Base-by-base conservation (phyloP, 2,888 invertebrate genomes). In the Pristionchus maxplancki region DNA sequence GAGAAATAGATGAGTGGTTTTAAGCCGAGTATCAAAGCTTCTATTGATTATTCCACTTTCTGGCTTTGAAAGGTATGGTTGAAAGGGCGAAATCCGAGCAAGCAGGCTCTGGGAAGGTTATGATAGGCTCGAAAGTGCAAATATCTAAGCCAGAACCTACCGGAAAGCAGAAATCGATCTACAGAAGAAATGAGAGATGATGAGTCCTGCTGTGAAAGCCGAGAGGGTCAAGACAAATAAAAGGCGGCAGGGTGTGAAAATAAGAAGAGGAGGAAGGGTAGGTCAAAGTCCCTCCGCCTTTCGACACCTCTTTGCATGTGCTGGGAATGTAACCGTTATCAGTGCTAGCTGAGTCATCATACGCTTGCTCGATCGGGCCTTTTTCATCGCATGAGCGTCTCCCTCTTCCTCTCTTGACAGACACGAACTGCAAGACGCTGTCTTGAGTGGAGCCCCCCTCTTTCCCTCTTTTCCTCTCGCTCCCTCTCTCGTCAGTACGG, bases 141-240 rank as follows among this genome's bases (percentile, higher is more conserved):
- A n/a, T n/a, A 15, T 20, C 50, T 20, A 50, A 50, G 3, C 4
- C 20, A 24, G 9, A 58, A n/a, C 48, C 48, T 13, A 48, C n/a
- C n/a, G 9, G n/a, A 58, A 58, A 50, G 20, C n/a, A n/a, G n/a
- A n/a, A n/a, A 58, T 58, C n/a, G 58, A 58, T 58, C 58, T 24
- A 50, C 50, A n/a, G 37, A 34, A 37, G 37, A 37, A 1, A 15
- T 0, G 24, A 37, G 71, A 37, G n/a, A 24, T n/a, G 71, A 37
- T 31, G 71, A 71, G 71, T 6, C 37, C 24, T 37, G 1, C 13
- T 48, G n/a, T n/a, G 78, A 78, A 78, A 44, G 44, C 15, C 24
- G 78, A 74, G 40, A 74, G 78, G n/a, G 78, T 44, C 48, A 44
- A n/a, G 78, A n/a, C 78, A 78, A 78, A 78, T n/a, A 48, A 28